Evolutionary conservation across 1,140 invertebrate genomes (phyloP), one percentile per base, ranked within the genome.

Genomic region (Thaumatotibia leucotreta): DNA sequence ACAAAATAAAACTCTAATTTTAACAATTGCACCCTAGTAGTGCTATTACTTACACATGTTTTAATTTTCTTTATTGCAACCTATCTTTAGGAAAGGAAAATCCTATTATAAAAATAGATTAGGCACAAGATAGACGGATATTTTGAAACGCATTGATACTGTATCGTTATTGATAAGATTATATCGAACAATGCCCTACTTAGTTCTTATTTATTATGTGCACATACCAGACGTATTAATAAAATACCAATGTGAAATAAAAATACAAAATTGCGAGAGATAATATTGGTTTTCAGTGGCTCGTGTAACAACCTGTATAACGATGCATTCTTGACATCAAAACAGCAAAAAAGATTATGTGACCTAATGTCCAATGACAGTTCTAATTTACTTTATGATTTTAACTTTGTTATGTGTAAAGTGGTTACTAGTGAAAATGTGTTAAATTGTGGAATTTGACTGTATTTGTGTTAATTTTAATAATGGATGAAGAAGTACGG

Each of bases 401-500:
- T 4, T 2, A 29, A 29, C 27, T 29, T n/a, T n/a, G n/a, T 6
- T 4, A 29, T 29, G 27, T 29, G 27, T 29, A 4, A 6, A 6
- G 6, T 6, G 6, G 2, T 29, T 29, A 29, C 27, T 29, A 29
- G 6, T 6, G 6, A 2, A 6, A 29, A 29, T 4, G 39, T 45
- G 5, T 6, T 45, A 20, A 39, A 45, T 45, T 6, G 39, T 45
- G 39, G 9, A 0, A n/a, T 14, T 11, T 45, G 1, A 39, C 0
- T 39, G 39, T 45, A n/a, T 4, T 17, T 9, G 29, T 14, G 14
- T 8, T 20, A 45, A 20, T 17, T 9, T 1, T 20, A 45, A 45
- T 8, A 2, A 45, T 45, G 39, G 39, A 20, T 8, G 39, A 45
- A 9, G 80, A 33, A 80, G 39, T 10, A 32, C 20, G 32, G 14